Evolutionary conservation across 2,113 vertebrate genomes (phyloP).

Genomic region (Nannobrachium achirus): DNA sequence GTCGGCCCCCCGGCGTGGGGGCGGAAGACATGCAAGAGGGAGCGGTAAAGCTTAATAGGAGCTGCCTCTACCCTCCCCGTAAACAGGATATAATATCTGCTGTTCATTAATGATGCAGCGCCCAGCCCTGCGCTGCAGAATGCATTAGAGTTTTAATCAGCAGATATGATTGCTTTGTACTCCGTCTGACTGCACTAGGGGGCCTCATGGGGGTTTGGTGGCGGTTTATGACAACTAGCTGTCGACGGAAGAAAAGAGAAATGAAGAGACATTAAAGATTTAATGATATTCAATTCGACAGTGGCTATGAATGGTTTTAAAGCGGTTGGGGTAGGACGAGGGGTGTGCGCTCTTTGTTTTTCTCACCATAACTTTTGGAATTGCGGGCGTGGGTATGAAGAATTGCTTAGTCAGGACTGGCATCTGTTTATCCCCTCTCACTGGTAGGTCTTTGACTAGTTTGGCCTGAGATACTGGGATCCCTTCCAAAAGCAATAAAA

Average conservation of each 20-base stretch:
- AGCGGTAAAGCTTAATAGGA: slow-evolving; percentile 66
- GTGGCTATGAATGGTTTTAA: slow-evolving; percentile 55
- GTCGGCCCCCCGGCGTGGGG: slow-evolving; percentile 48
- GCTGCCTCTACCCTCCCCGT: slow-evolving; percentile 60
- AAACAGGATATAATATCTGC: slow-evolving; percentile 80
- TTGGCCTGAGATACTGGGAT: slow-evolving; percentile 43
- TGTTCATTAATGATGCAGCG: slow-evolving; percentile 79
- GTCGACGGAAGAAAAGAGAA: slow-evolving; percentile 62
- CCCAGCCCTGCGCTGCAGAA: slow-evolving; percentile 74
- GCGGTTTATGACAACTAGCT: slow-evolving; percentile 72
- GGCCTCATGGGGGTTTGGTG: slow-evolving; percentile 63
- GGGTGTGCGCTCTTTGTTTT: slow-evolving; percentile 22
- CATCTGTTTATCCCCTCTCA: slow-evolving; percentile 47
- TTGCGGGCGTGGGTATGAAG: slow-evolving; percentile 36
- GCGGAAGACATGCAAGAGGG: slow-evolving; percentile 56
- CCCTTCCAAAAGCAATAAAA: slow-evolving; percentile 49
- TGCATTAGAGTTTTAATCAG: slow-evolving; percentile 86
- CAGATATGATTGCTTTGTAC: slow-evolving; percentile 85
- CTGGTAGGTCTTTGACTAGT: slow-evolving; percentile 38
- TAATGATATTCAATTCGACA: slow-evolving; percentile 71
- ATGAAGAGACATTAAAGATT: slow-evolving; percentile 63
- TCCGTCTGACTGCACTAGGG: slow-evolving; percentile 73
- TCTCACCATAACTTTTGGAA: slow-evolving; percentile 37
- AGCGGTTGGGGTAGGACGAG: slow-evolving; percentile 11
- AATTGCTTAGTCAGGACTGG: slow-evolving; percentile 47